Evolutionary conservation across 1,140 invertebrate species (phyloP), one percentile per base, ranked within the genome.

Genomic region (Brachionus plicatilis): DNA sequence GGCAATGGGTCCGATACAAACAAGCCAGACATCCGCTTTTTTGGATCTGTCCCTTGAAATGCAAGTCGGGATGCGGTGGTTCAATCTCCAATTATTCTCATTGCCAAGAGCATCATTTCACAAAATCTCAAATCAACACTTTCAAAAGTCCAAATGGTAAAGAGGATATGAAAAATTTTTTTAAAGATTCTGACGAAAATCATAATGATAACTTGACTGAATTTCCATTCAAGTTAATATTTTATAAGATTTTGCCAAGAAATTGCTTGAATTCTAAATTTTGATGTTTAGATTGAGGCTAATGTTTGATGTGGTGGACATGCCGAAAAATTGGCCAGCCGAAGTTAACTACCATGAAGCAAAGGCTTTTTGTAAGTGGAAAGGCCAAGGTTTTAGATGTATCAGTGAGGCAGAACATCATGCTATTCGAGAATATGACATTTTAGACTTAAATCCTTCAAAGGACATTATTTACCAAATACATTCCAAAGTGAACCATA

Each of bases 301-400:
- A 6, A 88, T 89, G 87, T 89, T 89, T 87, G 88, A 89, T 84
- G 85, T 86, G 11, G 75, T 90, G 20, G 87, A 87, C 5, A 86
- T 90, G 87, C 88, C 88, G 1, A 76, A 86, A 85, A 86, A 89
- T 76, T 89, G 89, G 88, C 89, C 89, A 12, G 89, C 88, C 0
- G 88, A 89, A 53, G 87, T 88, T 4, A 90, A 89, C 82, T 89
- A 89, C 84, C 88, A 89, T 79, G 89, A 90, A 85, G 89, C 89
- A 1, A 88, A 88, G 70, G 89, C 89, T 0, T 90, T 85, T 84
- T 89, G 88, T 85, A 72, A 78, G 3, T 90, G 89, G 89, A 89
- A 87, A 79, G 88, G 89, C 11, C 85, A 84, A 17, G 87, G 85
- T 12, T 89, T 85, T 85, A 85, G 89, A 20, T 85, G 89, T 7